These are phyloP conservation scores for Trichomalopsis sarcophagae DNA, from an alignment of 1,140 invertebrate species.

Conservation along the genomic window DNA sequence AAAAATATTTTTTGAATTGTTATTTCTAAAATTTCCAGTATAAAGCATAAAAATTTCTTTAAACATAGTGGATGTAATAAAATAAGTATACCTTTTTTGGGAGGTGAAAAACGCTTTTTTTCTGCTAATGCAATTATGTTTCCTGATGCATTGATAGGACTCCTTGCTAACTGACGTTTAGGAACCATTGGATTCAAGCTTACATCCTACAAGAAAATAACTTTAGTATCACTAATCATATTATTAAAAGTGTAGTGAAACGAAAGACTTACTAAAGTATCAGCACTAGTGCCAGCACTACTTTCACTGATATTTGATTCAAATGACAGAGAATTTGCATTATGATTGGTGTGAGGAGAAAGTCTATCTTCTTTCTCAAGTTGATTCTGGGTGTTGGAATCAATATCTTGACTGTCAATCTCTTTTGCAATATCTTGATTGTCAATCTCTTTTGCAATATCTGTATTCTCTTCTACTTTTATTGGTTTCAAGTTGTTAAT, in stretches of 20 bases:
- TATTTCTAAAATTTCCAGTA: conserved; percentile 10
- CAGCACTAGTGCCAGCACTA: background rate
- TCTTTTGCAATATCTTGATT: background rate
- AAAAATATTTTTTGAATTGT: conserved; percentile 32
- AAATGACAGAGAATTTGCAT: background rate
- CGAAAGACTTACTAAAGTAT: conserved; percentile 13
- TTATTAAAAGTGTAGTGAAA: no score
- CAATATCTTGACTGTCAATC: no score
- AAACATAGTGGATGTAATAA: no score
- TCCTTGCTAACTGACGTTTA: conserved; percentile 57
- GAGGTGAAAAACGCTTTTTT: conserved; percentile 47
- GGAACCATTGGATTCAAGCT: conserved; percentile 63
- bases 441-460: background rate
- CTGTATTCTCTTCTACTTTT: background rate
- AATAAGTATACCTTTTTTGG: conserved; percentile 37
- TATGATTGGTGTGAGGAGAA: background rate
- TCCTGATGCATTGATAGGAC: conserved; percentile 46
- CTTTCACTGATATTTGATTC: conserved; percentile 19
- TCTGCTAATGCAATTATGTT: background rate
- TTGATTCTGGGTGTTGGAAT: background rate
- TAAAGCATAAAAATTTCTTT: no score
- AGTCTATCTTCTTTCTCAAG: background rate
- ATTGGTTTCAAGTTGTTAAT: background rate
- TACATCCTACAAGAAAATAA: conserved; percentile 41
- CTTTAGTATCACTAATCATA: no score